Evolutionary conservation across 2,113 vertebrate species (phyloP), one percentile per base, ranked within the genome.

Genomic region (Lepus timidus): DNA sequence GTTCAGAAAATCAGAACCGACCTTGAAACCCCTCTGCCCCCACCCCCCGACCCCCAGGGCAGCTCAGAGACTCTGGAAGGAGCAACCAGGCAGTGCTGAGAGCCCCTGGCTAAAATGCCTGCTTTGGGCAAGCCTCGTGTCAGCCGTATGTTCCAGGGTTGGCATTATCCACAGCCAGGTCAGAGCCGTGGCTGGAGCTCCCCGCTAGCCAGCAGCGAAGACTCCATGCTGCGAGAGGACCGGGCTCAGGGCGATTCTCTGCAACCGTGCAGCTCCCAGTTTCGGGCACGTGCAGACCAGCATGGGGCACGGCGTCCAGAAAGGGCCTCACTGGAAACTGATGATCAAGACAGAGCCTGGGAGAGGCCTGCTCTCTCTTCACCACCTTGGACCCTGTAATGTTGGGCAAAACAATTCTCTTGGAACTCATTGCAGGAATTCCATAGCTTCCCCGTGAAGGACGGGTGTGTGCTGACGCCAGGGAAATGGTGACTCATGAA

Each of bases 401-500:
- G 16, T 16, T 17, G 22, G 65, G 73, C 25, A 85, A 96, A 73
- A 85, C 13, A 11, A 58, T 79, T 64, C 13, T 87, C 78, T 51
- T 22, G 6, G 36, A 81, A 92, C 76, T 33, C 64, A 19, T 23
- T 39, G 22, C 39, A 58, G 25, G 36, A 81, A 81, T 51, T 52
- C 62, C 27, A 33, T 29, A 16, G 16, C 71, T 88, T 70, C 78
- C 70, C 20, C 36, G 25, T 67, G 65, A 84, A 68, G 85, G 67
- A 61, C 6, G 55, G 75, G 75, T 29, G 3, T 73, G 52, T 68
- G 29, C 91, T 97, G 70, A 91, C 64, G 33, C 85, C 74, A 70
- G 58, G 64, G 73, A 75, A 88, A 93, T 0, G 27, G 44, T 88
- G 89, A 94, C 16, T 95, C 91, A 73, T n/a, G 23, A 67, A 88